Conservation (phyloP, 2,113 vertebrate genomes). For the Recurvirostra avosetta region DNA sequence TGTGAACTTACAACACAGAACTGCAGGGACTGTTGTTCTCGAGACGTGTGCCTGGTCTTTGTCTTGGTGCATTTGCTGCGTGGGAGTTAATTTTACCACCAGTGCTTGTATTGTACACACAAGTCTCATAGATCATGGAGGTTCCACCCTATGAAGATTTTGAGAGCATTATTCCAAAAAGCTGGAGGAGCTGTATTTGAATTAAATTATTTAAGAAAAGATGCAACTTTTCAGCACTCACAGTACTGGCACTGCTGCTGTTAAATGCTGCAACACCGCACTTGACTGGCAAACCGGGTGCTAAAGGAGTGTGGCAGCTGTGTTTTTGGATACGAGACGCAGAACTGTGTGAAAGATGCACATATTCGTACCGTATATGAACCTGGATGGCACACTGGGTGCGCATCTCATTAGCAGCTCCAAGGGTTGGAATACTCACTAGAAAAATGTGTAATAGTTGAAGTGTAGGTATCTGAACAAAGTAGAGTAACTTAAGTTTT, state of each 20-base stretch:
- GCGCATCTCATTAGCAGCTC: neutral
- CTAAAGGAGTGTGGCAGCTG: neutral
- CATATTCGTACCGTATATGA: neutral
- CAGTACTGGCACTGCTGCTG: neutral
- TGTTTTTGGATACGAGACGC: neutral
- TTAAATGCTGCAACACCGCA: rapidly evolving
- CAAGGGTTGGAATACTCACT: neutral
- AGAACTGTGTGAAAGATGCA: neutral
- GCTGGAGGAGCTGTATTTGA: neutral
- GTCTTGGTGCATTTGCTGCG: neutral
- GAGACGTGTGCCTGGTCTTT: neutral
- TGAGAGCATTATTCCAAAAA: neutral
- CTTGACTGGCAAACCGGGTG: neutral
- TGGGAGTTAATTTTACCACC: neutral
- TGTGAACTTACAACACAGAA: neutral
- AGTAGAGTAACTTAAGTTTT: neutral
- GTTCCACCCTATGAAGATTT: neutral
- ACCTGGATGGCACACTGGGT: neutral
- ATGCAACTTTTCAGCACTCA: rapidly evolving
- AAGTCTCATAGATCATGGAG: neutral
- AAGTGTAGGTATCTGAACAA: neutral
- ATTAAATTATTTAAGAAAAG: neutral
- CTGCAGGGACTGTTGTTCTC: neutral
- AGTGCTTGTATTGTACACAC: neutral
- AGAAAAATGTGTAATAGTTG: neutral